These are phyloP conservation scores for Sesamia nonagrioides DNA, from an alignment of 1,140 invertebrate genomes.

Conservation along the genomic window DNA sequence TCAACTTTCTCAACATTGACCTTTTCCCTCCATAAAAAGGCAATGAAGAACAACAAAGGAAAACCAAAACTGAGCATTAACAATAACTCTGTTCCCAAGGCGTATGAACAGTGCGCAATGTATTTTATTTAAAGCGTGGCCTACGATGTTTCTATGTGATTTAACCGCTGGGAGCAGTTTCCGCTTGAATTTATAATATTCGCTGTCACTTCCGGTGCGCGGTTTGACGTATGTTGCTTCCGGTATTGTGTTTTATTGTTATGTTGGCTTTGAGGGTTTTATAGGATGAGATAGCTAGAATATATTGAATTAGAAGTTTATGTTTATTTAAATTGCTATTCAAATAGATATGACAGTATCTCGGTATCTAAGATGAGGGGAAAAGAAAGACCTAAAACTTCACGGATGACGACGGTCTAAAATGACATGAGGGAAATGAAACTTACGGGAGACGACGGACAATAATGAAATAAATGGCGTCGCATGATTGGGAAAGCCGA, in stretches of 20 bases:
- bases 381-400: too few species aligned
- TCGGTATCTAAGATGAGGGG: too few species aligned
- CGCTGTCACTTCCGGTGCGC: conserved; percentile 47
- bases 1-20: background rate
- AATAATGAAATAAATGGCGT: too few species aligned
- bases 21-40: background rate
- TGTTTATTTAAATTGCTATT: too few species aligned
- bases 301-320: background rate
- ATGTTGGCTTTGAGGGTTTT: conserved; percentile 4
- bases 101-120: conserved; percentile 6
- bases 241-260: conserved; percentile 44
- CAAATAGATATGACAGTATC: too few species aligned
- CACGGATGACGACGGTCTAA: too few species aligned
- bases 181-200: conserved; percentile 56
- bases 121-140: conserved; percentile 27
- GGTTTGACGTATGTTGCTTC: conserved; percentile 48
- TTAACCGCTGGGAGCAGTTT: conserved; percentile 36
- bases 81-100: background rate
- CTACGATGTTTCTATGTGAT: conserved; percentile 42
- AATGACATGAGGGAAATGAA: too few species aligned
- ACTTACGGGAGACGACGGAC: too few species aligned
- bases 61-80: background rate
- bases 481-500: too few species aligned
- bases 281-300: background rate
- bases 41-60: background rate